Conservation (phyloP, 2,797 vertebrate genomes). For the Allobates femoralis region DNA sequence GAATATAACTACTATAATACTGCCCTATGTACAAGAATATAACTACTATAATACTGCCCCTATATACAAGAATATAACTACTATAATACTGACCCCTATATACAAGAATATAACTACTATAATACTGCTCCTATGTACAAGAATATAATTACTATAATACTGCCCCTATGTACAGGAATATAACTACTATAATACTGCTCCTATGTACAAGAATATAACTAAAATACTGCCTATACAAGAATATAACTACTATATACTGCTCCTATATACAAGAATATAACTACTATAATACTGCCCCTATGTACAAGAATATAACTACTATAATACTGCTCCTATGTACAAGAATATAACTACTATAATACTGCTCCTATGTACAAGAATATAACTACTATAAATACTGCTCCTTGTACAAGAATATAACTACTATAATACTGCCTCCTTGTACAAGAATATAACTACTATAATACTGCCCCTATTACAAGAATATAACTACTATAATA, state of each 20-base stretch:
- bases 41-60: constrained; percentile 8
- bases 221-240: neutral
- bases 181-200: neutral
- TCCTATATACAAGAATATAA: constrained; percentile 8
- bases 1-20: constrained; percentile 12
- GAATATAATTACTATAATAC: too few relatives aligned
- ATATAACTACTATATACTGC: constrained; percentile 10
- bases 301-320: neutral
- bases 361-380: neutral
- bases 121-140: too few relatives aligned
- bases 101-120: constrained; percentile 7
- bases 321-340: constrained; percentile 1
- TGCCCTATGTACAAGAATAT: neutral
- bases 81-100: neutral
- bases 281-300: too few relatives aligned
- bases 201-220: neutral
- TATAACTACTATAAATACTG: constrained; percentile 7
- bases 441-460: neutral
- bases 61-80: constrained; percentile 9
- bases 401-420: constrained; percentile 4
- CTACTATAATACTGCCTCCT: constrained; percentile 1
- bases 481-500: constrained; percentile 10
- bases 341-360: neutral
- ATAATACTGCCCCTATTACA: constrained; percentile 9
- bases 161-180: too few relatives aligned